Conservation (phyloP, 2,113 vertebrate genomes). For the Indicator indicator region DNA sequence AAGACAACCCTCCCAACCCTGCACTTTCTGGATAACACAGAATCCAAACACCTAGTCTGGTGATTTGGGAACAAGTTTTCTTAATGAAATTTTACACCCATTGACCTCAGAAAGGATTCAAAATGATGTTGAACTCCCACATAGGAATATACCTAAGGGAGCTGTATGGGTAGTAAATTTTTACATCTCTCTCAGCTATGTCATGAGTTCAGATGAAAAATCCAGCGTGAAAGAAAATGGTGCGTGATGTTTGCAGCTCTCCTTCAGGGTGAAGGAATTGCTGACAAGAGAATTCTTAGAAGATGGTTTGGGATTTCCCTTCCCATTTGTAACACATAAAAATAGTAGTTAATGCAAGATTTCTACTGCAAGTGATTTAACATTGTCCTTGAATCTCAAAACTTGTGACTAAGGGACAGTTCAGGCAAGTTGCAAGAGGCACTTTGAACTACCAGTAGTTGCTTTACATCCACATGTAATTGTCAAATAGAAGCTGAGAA, state of each 20-base stretch:
- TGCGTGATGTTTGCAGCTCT: background rate
- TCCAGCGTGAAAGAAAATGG: background rate
- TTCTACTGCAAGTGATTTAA: background rate
- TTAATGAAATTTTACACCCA: background rate
- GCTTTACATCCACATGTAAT: background rate
- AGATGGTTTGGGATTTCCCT: background rate
- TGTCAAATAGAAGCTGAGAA: background rate
- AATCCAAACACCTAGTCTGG: background rate
- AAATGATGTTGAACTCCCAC: background rate
- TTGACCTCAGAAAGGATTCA: background rate
- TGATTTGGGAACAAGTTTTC: background rate
- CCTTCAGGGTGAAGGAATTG: background rate
- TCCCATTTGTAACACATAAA: background rate
- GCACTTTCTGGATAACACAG: background rate
- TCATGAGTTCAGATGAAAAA: background rate
- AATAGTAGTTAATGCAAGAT: background rate
- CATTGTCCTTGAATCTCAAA: background rate
- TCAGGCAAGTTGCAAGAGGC: background rate
- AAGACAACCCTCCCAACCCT: background rate
- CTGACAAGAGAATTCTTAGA: background rate
- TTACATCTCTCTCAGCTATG: background rate
- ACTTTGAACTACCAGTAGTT: background rate
- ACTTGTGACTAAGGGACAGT: background rate
- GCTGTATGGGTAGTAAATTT: background rate
- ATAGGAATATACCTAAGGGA: background rate